Conservation (phyloP, 1,140 invertebrate species). For the Orussus abietinus region DNA sequence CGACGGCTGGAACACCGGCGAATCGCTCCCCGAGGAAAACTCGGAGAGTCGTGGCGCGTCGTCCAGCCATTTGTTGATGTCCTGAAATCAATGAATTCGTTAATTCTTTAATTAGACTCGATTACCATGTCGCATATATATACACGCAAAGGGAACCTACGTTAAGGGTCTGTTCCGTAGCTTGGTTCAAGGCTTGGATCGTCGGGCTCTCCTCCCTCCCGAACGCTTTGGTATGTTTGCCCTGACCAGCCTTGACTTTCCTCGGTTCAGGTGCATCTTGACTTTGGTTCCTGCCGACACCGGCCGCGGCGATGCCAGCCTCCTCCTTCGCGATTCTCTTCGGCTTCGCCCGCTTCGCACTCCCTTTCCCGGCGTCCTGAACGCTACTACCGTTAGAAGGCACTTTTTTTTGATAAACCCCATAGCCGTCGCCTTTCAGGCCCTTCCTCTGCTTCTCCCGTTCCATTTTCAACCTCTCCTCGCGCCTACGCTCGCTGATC, state of each 20-base stretch:
- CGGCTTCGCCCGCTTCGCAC: conserved; percentile 35
- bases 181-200: conserved; percentile 71
- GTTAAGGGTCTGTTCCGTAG: conserved; percentile 78
- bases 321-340: conserved; percentile 37
- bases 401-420: conserved; percentile 48
- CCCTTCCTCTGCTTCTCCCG: conserved; percentile 52
- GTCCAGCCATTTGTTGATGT: conserved; percentile 84
- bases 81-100: conserved; percentile 44
- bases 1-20: conserved; percentile 53
- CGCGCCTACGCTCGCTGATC: conserved; percentile 63
- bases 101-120: too few relatives aligned
- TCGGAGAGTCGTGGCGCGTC: conserved; percentile 72
- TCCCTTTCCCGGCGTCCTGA: conserved; percentile 37
- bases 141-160: conserved; percentile 35
- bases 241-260: conserved; percentile 39
- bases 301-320: conserved; percentile 20
- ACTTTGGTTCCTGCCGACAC: conserved; percentile 24
- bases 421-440: conserved; percentile 28
- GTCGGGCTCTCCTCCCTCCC: conserved; percentile 52
- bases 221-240: conserved; percentile 39
- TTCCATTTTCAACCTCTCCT: conserved; percentile 64
- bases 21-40: conserved; percentile 70
- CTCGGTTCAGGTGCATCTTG: conserved; percentile 32
- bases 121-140: too few relatives aligned
- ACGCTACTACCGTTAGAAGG: conserved; percentile 49